phyloP scores from a whole-genome alignment of 2,888 invertebrate genomes.

The Lampropteryx suffumata region DNA sequence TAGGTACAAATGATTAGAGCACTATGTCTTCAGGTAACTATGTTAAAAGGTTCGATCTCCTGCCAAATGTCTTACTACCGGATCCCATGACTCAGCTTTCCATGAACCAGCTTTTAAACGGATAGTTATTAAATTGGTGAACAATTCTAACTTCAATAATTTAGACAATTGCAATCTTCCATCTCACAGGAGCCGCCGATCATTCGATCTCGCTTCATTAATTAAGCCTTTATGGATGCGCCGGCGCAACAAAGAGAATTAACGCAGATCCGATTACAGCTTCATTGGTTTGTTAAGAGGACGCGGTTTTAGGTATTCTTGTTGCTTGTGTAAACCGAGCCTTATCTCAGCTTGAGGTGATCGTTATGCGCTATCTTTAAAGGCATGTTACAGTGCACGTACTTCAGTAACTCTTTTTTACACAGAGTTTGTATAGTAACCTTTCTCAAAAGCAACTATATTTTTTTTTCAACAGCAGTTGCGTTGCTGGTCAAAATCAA shows the following conservation, averaged over 20 bases:
- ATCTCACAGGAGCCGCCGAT: constrained; percentile 27
- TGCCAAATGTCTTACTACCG: too few species aligned
- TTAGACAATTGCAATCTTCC: constrained; percentile 26
- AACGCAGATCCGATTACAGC: constrained; percentile 35
- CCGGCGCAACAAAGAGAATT: constrained; percentile 29
- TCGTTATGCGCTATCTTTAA: not conserved
- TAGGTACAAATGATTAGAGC: too few species aligned
- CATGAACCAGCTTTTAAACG: too few species aligned
- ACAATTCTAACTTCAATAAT: constrained; percentile 12
- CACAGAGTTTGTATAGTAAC: too few species aligned
- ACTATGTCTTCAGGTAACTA: too few species aligned
- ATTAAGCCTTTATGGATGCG: constrained; percentile 25
- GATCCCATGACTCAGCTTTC: too few species aligned
- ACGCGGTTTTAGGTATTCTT: constrained; percentile 3
- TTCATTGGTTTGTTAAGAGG: constrained; percentile 20
- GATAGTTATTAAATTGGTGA: not conserved
- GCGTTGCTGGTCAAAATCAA: too few species aligned
- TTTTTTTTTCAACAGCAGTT: too few species aligned
- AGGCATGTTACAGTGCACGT: not conserved
- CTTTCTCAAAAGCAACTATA: too few species aligned
- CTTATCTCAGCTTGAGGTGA: constrained; percentile 16
- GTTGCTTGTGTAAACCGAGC: constrained; percentile 10
- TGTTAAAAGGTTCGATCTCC: too few species aligned
- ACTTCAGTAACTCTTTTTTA: too few species aligned
- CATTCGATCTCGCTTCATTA: constrained; percentile 23